These are phyloP conservation scores for Rhagologus leucostigma DNA, from an alignment of 2,113 vertebrate species.

Conservation along the genomic window DNA sequence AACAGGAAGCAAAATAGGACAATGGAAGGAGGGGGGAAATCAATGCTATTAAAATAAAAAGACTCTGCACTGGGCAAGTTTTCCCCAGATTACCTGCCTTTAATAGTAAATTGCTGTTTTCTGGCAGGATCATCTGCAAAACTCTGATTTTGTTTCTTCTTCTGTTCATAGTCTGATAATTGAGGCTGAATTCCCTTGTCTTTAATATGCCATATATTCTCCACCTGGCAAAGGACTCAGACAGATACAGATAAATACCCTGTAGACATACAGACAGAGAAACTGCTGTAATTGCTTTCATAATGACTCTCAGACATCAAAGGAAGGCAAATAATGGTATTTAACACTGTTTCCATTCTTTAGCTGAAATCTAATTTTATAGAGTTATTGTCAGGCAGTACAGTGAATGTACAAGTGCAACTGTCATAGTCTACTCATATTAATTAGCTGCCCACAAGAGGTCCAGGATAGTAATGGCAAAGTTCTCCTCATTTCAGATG, in stretches of 20 bases:
- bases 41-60: slow-evolving; percentile 53
- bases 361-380: slow-evolving; percentile 83
- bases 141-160: slow-evolving; percentile 71
- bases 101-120: slow-evolving; percentile 71
- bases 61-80: slow-evolving; percentile 23
- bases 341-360: slow-evolving; percentile 87
- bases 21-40: not conserved
- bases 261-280: slow-evolving; percentile 80
- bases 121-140: slow-evolving; percentile 64
- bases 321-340: slow-evolving; percentile 85
- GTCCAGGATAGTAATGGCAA: slow-evolving; percentile 74
- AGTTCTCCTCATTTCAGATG: slow-evolving; percentile 80
- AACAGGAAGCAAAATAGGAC: slow-evolving; percentile 23
- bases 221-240: slow-evolving; percentile 79
- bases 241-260: slow-evolving; percentile 82
- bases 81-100: slow-evolving; percentile 46
- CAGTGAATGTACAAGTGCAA: slow-evolving; percentile 74
- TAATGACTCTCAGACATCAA: slow-evolving; percentile 85
- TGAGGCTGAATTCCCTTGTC: slow-evolving; percentile 76
- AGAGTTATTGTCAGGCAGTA: slow-evolving; percentile 79
- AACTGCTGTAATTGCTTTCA: slow-evolving; percentile 85
- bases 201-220: slow-evolving; percentile 79
- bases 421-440: slow-evolving; percentile 81
- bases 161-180: slow-evolving; percentile 71
- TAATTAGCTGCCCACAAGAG: slow-evolving; percentile 84